Percentiles rank a stretch among this genome's conserved stretches.
Conservation (phyloP, 2,113 vertebrate species). For the Mus pahari region DNA sequence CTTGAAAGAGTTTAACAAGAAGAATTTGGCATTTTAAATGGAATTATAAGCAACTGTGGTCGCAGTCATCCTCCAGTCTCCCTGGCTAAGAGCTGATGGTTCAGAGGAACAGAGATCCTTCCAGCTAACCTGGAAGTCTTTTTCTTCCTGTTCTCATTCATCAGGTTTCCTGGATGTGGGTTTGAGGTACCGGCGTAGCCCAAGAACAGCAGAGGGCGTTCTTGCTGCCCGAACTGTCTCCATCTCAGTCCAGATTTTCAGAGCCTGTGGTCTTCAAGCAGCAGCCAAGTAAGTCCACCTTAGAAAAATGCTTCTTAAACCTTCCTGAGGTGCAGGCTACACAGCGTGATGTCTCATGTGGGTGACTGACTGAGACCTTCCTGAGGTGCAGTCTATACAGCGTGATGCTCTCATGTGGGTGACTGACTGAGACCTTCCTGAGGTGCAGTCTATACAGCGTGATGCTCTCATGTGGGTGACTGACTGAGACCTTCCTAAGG, state of each 20-base stretch:
- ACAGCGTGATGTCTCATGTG: neutral
- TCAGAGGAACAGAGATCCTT: constrained; percentile 36
- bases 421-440: neutral
- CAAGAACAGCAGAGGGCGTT: constrained; percentile 82
- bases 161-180: constrained; percentile 93
- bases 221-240: constrained; percentile 87
- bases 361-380: neutral
- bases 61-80: neutral
- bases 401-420: neutral
- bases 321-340: neutral
- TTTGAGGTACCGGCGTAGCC: constrained; percentile 89
- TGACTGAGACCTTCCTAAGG: neutral
- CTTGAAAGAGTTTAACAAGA: neutral
- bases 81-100: neutral
- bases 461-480: neutral
- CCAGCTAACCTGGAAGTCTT: neutral
- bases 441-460: neutral
- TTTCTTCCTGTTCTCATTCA: constrained; percentile 47
- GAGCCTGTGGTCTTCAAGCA: constrained; percentile 94
- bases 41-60: neutral
- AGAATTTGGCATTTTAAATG: constrained; percentile 36
- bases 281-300: constrained; percentile 91
- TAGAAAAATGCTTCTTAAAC: neutral
- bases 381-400: neutral
- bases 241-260: constrained; percentile 91